Evolutionary conservation across 2,797 vertebrate genomes (phyloP).

Genomic region (Sebastes kiyomatsui): DNA sequence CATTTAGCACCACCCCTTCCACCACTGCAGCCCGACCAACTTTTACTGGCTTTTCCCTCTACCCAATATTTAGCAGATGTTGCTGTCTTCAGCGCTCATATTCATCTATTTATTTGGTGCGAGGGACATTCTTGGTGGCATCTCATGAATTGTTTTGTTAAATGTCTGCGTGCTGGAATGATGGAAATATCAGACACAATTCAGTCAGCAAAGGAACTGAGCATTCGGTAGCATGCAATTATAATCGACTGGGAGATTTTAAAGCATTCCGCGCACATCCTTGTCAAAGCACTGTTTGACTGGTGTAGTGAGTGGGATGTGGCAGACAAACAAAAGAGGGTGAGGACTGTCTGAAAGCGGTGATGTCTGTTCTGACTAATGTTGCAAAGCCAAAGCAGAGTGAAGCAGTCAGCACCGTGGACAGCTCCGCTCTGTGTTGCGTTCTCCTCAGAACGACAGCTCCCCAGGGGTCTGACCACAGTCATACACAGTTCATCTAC

Average conservation of each 20-base stretch:
- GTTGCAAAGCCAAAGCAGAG: slow-evolving; percentile 41
- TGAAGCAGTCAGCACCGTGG: slow-evolving; percentile 30
- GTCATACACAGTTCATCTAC: background rate
- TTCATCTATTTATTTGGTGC: slow-evolving; percentile 51
- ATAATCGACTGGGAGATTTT: slow-evolving; percentile 44
- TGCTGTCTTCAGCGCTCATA: slow-evolving; percentile 18
- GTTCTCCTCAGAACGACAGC: slow-evolving; percentile 46
- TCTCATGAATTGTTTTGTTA: slow-evolving; percentile 18
- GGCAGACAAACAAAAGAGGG: slow-evolving; percentile 62
- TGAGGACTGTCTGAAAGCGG: slow-evolving; percentile 52
- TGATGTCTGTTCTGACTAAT: slow-evolving; percentile 64
- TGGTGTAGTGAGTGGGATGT: slow-evolving; percentile 56
- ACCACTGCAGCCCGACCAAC: background rate
- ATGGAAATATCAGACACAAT: slow-evolving; percentile 33
- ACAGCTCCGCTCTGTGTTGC: slow-evolving; percentile 36
- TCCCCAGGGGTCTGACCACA: slow-evolving; percentile 7
- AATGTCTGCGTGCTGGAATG: background rate
- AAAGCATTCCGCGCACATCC: slow-evolving; percentile 43
- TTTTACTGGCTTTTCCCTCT: slow-evolving; percentile 34
- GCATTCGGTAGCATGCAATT: slow-evolving; percentile 47
- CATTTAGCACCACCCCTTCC: background rate
- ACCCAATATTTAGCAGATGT: slow-evolving; percentile 22
- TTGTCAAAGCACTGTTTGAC: slow-evolving; percentile 63
- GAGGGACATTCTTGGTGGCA: slow-evolving; percentile 46
- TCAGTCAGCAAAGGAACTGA: slow-evolving; percentile 21